These are phyloP conservation scores for Callaeas wilsoni DNA, from an alignment of 2,113 vertebrate genomes.

Conservation along the genomic window DNA sequence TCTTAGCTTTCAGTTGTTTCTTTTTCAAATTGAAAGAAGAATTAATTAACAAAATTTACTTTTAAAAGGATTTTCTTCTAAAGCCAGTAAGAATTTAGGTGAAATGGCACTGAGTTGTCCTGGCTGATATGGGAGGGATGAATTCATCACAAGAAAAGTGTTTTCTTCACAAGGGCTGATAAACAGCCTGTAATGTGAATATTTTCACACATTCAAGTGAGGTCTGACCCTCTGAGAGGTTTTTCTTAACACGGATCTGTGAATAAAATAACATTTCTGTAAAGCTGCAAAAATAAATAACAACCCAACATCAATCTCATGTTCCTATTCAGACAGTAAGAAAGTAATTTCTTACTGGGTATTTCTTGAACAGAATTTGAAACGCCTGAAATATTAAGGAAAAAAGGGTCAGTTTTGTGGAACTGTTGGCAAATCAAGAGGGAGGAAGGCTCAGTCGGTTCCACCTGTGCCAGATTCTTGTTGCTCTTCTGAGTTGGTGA, in stretches of 20 bases:
- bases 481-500: not conserved
- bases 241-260: not conserved
- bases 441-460: not conserved
- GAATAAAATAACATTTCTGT: not conserved
- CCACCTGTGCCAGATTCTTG: fast-evolving
- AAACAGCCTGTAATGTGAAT: not conserved
- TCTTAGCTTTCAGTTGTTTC: not conserved
- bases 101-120: not conserved
- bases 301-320: fast-evolving
- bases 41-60: not conserved
- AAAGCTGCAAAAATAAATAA: not conserved
- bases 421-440: not conserved
- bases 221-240: not conserved
- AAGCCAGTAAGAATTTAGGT: not conserved
- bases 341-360: not conserved
- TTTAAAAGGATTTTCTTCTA: not conserved
- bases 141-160: not conserved
- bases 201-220: not conserved
- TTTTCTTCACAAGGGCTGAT: not conserved
- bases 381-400: not conserved
- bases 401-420: not conserved
- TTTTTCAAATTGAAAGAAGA: not conserved
- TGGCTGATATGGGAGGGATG: not conserved
- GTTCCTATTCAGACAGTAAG: not conserved
- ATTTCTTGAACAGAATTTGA: not conserved